Evolutionary conservation across 2,113 vertebrate species (phyloP).

Genomic region (Pluvianellus socialis): DNA sequence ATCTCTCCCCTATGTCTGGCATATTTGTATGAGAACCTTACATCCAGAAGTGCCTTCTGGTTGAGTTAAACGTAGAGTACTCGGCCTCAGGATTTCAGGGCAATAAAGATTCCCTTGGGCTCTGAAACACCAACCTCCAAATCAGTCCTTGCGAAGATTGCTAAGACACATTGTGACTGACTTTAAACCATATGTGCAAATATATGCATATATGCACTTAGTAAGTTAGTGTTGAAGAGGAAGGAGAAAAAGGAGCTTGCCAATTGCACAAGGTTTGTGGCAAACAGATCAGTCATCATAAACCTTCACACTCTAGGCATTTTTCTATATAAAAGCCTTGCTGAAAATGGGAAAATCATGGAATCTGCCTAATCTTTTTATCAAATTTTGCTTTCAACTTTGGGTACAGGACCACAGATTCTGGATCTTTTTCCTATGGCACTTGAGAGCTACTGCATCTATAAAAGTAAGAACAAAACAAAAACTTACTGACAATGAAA

Average conservation of each 20-base stretch:
- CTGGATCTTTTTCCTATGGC: background rate
- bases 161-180: background rate
- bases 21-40: background rate
- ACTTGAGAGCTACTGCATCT: background rate
- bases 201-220: background rate
- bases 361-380: background rate
- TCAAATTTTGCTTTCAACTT: background rate
- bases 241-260: background rate
- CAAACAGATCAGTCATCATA: background rate
- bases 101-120: background rate
- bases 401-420: background rate
- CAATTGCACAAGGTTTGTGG: background rate
- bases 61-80: rapidly evolving
- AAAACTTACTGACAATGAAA: background rate
- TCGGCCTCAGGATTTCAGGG: background rate
- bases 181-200: background rate
- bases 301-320: background rate
- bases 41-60: background rate
- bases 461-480: background rate
- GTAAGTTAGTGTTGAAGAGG: background rate
- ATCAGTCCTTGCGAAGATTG: background rate
- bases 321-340: background rate
- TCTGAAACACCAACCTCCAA: background rate
- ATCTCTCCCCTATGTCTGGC: background rate
- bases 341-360: background rate